Evolutionary conservation across 2,888 invertebrate genomes (phyloP).

Genomic region (Microctonus hyperodae): DNA sequence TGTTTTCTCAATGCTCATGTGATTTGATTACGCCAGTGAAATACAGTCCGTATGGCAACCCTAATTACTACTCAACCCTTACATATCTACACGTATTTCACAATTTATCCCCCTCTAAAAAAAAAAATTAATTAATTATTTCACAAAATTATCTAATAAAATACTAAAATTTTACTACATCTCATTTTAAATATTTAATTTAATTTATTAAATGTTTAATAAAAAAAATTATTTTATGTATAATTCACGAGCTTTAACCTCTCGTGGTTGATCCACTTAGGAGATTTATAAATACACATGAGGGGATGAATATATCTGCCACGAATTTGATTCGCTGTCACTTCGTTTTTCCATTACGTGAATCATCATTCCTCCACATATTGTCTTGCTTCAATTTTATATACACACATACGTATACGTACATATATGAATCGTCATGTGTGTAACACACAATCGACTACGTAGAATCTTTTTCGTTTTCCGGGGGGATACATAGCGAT

Average conservation of each 20-base stretch:
- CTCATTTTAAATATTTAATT: no score
- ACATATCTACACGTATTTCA: background rate
- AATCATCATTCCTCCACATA: background rate
- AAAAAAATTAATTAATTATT: background rate
- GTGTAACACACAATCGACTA: background rate
- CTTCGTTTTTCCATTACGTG: background rate
- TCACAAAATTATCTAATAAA: no score
- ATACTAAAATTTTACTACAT: no score
- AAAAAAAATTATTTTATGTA: no score
- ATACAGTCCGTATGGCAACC: constrained; percentile 1
- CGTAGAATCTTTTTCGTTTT: background rate
- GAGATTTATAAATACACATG: background rate
- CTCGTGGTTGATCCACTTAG: background rate
- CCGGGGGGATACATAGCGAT: background rate
- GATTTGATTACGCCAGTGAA: constrained; percentile 13
- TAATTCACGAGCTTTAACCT: background rate
- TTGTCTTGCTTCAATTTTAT: background rate
- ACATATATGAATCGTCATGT: no score
- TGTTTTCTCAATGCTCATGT: constrained; percentile 1
- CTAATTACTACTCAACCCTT: constrained; percentile 5
- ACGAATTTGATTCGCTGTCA: background rate
- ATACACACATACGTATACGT: background rate
- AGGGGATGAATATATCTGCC: background rate
- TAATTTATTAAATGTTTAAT: no score
- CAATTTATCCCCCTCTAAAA: background rate